Conservation (phyloP, 1,140 invertebrate genomes). For the Saxidomus purpurata region DNA sequence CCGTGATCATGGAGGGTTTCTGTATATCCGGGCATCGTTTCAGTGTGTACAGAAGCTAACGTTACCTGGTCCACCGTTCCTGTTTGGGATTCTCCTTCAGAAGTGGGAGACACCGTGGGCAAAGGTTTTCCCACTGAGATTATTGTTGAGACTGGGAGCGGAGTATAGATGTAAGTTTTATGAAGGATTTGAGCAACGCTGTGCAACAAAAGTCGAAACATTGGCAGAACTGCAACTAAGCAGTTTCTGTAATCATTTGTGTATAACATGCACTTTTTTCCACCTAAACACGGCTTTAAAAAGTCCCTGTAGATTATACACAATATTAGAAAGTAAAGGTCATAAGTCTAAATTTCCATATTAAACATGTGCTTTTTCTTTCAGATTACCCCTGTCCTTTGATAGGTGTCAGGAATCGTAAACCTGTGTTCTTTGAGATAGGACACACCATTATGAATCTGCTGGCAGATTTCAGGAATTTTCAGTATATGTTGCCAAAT, state of each 20-base stretch:
- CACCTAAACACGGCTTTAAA: no score
- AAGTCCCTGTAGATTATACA: no score
- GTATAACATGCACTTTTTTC: no score
- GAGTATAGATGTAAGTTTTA: conserved; percentile 91
- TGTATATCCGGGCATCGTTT: conserved; percentile 93
- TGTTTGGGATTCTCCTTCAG: conserved; percentile 94
- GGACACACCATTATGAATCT: conserved; percentile 97
- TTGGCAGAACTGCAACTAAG: no score
- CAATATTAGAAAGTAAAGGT: no score
- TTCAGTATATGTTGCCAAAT: conserved; percentile 93
- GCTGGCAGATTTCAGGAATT: conserved; percentile 95
- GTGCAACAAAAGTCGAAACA: no score
- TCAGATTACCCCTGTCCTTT: conserved; percentile 94
- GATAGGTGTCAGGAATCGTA: conserved; percentile 92
- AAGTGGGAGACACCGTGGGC: conserved; percentile 96
- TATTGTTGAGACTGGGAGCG: conserved; percentile 93
- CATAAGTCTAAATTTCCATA: no score
- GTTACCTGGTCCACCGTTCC: conserved; percentile 92
- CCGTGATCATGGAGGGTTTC: conserved; percentile 94
- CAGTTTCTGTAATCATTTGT: no score
- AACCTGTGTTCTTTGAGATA: conserved; percentile 95
- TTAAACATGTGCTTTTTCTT: no score
- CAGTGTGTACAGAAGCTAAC: conserved; percentile 93
- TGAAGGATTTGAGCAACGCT: no score
- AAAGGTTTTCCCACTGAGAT: conserved; percentile 93